phyloP scores from a whole-genome alignment of 2,888 invertebrate species.

The Hydraecia micacea region DNA sequence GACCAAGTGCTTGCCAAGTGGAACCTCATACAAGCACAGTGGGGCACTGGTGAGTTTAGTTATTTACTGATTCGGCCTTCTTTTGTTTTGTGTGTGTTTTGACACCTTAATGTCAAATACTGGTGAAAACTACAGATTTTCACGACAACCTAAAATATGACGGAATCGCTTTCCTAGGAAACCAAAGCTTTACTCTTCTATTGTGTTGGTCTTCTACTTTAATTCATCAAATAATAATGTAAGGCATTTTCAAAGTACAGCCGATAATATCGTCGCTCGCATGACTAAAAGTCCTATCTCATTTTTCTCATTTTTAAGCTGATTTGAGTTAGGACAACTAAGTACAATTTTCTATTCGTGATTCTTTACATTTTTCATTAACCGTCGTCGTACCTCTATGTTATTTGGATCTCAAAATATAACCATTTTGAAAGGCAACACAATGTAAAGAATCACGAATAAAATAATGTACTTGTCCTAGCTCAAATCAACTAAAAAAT shows the following conservation, averaged over 20 bases:
- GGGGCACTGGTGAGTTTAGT: constrained; percentile 93
- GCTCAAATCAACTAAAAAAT: too few relatives aligned
- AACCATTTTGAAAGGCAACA: too few relatives aligned
- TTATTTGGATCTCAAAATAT: too few relatives aligned
- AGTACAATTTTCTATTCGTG: too few relatives aligned
- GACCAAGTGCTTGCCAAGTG: constrained; percentile 98
- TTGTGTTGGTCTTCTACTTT: neutral
- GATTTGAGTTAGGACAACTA: too few relatives aligned
- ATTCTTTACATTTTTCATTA: too few relatives aligned
- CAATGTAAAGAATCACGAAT: too few relatives aligned
- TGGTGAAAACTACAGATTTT: neutral
- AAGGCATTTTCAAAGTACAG: neutral
- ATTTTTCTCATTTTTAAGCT: too few relatives aligned
- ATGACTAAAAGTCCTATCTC: too few relatives aligned
- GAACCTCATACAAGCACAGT: constrained; percentile 97
- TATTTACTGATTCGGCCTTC: neutral
- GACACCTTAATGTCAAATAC: neutral
- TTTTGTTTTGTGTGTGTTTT: neutral
- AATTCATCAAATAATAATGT: neutral
- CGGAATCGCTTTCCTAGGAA: neutral
- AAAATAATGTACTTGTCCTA: too few relatives aligned
- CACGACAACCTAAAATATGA: neutral
- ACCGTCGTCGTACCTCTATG: too few relatives aligned
- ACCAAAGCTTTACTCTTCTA: neutral
- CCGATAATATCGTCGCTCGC: too few relatives aligned